Base-by-base conservation (phyloP, 1,140 invertebrate genomes). In the Dufourea novaeangliae region DNA sequence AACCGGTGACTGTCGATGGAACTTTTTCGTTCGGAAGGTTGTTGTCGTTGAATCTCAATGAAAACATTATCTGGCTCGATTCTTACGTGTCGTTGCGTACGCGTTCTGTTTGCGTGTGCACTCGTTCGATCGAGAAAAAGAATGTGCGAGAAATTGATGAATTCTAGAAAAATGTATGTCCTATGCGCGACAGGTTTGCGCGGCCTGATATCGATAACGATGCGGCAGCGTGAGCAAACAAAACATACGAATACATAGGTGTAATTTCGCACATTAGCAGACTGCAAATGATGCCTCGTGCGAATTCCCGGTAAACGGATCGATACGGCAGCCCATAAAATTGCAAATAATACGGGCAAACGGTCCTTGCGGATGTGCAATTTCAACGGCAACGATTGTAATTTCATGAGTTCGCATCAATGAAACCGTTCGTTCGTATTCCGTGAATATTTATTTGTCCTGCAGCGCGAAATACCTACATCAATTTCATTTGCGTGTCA, bases 341-440 rank as follows among this genome's bases (percentile, higher is more conserved):
- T 74, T 41, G 50, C 64, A 56, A 67, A 63, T 56, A 67, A 63
- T 44, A 54, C 62, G 27, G 39, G 10, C 34, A 11, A 41, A 4
- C 27, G 62, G 11, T 25, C 22, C 37, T 41, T 54, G 46, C 61
- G 46, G 61, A 39, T n/a, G 29, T 50, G 70, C 57, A 56, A 52
- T 74, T 56, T 66, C 46, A 72, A 50, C 61, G 32, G 11, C 72
- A 5, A n/a, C 34, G 44, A 56, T 66, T 67, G 62, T 67, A 74
- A 74, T 64, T 74, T 66, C 56, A 67, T n/a, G 46, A 11, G 25
- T 20, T 4, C 5, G 34, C 14, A 32, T 66, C 34, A 11, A 54
- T 39, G 50, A 67, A 56, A 64, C 32, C 27, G 61, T 11, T n/a
- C 46, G 25, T 66, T n/a, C 46, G 25, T 66, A 20, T n/a, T 34